phyloP scores from a whole-genome alignment of 37 sponge, comb jelly and placozoan genomes.

The Ianthella basta region DNA sequence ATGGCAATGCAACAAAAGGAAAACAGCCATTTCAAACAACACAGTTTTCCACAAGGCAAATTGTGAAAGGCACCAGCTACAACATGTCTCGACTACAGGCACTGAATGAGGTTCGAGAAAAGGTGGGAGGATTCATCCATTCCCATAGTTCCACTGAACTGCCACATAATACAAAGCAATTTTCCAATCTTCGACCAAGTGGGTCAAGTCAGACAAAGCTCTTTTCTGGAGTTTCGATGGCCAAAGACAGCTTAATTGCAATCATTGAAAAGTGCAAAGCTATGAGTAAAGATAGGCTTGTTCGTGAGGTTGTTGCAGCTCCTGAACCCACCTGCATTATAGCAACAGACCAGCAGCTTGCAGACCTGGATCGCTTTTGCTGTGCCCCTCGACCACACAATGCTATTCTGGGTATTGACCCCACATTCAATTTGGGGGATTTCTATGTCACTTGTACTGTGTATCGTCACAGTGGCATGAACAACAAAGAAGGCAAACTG shows the following conservation, averaged over 20 bases:
- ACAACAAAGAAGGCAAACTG: conserved; percentile 14
- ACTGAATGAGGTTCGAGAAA: background rate
- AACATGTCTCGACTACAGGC: background rate
- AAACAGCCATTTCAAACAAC: conserved; percentile 5
- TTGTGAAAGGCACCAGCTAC: background rate
- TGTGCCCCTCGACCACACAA: background rate
- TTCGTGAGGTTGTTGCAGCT: conserved; percentile 1
- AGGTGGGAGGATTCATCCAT: background rate
- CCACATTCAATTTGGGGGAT: conserved; percentile 8
- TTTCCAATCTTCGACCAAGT: conserved; percentile 1
- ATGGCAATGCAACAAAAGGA: conserved; percentile 9
- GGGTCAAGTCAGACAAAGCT: background rate
- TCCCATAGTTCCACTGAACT: conserved; percentile 3
- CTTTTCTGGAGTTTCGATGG: background rate
- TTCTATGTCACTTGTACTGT: conserved; percentile 4
- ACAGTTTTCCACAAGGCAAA: conserved; percentile 9
- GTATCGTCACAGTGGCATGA: background rate
- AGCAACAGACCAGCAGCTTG: conserved; percentile 6
- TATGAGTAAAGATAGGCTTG: background rate
- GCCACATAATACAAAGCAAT: conserved; percentile 2
- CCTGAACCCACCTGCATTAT: conserved; percentile 21
- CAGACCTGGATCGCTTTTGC: background rate
- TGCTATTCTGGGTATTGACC: background rate
- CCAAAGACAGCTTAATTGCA: background rate
- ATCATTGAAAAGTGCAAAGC: conserved; percentile 14